Evolutionary conservation across 2,113 vertebrate genomes (phyloP).

Genomic region (Meriones unguiculatus): DNA sequence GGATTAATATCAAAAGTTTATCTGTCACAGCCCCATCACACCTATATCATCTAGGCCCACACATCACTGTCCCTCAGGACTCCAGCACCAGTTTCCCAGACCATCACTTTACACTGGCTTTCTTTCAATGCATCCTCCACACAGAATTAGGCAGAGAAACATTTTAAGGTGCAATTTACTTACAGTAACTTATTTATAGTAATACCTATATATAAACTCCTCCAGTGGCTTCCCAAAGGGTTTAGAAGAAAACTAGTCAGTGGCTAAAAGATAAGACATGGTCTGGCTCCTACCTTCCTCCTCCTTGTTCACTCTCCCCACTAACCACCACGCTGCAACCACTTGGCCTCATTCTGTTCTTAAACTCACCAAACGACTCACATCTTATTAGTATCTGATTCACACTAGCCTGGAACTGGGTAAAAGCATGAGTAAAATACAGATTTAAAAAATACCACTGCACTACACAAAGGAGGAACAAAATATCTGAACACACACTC

Average conservation of each 20-base stretch:
- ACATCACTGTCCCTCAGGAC: not conserved
- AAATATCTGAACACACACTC: too few species aligned
- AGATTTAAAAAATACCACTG: not conserved
- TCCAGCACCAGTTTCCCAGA: not conserved
- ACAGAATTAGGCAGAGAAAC: not conserved
- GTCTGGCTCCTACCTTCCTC: not conserved
- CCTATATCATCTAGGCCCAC: not conserved
- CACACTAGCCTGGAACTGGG: not conserved
- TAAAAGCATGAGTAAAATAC: not conserved
- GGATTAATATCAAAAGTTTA: slow-evolving; percentile 5
- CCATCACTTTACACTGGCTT: not conserved
- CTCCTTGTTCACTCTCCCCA: not conserved
- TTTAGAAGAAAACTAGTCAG: not conserved
- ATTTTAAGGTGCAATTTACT: not conserved
- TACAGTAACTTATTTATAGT: not conserved
- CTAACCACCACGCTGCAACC: accelerated
- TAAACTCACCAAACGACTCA: not conserved
- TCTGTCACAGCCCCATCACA: not conserved
- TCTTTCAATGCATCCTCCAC: not conserved
- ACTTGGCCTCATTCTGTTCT: not conserved
- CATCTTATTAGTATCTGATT: not conserved
- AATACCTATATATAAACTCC: not conserved
- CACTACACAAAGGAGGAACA: not conserved
- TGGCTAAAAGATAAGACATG: not conserved
- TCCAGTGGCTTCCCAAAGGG: not conserved